A percentile compares a stretch with the other conserved stretches of the same genome.
phyloP scores from a whole-genome alignment of 2,113 vertebrate genomes.

The Mus pahari region DNA sequence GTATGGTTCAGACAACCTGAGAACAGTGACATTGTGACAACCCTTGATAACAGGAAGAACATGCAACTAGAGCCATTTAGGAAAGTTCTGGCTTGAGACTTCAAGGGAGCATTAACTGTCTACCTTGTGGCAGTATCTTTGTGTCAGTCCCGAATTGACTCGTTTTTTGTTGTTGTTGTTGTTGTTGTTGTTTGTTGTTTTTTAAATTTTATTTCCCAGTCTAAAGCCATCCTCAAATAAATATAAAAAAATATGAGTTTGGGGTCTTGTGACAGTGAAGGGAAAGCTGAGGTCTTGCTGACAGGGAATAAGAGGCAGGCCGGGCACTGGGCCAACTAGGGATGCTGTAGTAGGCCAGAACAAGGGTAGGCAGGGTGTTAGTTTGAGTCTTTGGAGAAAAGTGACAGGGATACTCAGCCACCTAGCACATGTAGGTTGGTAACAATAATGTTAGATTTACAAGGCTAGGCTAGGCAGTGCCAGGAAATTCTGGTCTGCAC shows the following conservation, averaged over 20 bases:
- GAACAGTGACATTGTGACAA: neutral
- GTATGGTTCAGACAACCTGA: neutral
- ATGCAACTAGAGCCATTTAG: neutral
- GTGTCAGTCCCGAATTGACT: neutral
- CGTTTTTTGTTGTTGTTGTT: conserved; percentile 52
- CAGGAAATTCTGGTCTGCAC: neutral
- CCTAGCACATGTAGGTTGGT: neutral
- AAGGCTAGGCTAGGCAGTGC: neutral
- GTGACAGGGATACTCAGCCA: neutral
- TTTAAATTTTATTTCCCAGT: conserved; percentile 1
- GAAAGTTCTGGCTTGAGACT: neutral
- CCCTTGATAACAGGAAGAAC: neutral
- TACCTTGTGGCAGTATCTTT: neutral
- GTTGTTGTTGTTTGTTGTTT: too few species aligned
- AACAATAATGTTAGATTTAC: neutral
- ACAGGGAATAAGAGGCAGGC: neutral
- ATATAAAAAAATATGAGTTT: conserved; percentile 11
- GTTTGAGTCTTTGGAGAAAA: neutral
- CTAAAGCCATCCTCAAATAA: conserved; percentile 39
- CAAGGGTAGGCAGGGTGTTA: neutral
- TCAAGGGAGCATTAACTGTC: neutral
- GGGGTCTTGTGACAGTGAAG: neutral
- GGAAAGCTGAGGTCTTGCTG: conserved; percentile 9
- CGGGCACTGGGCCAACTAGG: neutral
- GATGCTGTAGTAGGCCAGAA: neutral